Conservation (phyloP, 2,113 vertebrate species). For the Pungitius pungitius region DNA sequence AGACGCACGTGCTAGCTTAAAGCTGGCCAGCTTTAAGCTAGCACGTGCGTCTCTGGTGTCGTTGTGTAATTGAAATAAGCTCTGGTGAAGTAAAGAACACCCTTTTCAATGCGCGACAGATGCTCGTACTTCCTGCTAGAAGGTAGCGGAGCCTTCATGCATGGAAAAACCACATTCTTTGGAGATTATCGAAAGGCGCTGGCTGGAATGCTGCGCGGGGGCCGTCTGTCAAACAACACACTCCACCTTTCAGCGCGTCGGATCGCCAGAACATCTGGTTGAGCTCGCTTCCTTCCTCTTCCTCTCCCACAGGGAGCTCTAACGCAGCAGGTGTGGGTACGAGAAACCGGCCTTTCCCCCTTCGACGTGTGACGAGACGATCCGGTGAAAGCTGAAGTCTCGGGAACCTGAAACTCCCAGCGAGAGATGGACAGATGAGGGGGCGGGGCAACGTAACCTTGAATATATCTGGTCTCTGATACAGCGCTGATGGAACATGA, state of each 20-base stretch:
- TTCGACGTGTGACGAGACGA: slow-evolving; percentile 15
- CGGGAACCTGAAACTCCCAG: slow-evolving; percentile 46
- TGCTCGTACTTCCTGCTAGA: background rate
- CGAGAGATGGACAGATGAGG: slow-evolving; percentile 31
- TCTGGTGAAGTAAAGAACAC: background rate
- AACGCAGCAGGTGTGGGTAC: slow-evolving; percentile 44
- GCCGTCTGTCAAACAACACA: slow-evolving; percentile 29
- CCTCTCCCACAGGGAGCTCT: slow-evolving; percentile 20
- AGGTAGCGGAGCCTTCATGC: background rate
- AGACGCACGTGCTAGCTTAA: no score
- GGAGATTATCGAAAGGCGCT: background rate
- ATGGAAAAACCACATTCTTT: background rate
- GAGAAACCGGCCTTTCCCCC: slow-evolving; percentile 28
- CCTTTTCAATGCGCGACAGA: background rate
- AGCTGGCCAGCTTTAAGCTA: no score
- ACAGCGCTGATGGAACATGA: background rate
- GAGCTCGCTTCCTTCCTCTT: slow-evolving; percentile 3
- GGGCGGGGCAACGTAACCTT: slow-evolving; percentile 6
- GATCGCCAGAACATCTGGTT: slow-evolving; percentile 43
- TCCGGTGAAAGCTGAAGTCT: slow-evolving; percentile 31
- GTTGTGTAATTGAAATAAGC: background rate
- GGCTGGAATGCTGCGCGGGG: background rate
- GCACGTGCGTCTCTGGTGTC: background rate
- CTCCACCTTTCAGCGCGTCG: slow-evolving; percentile 36
- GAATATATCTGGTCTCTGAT: background rate